Evolutionary conservation across 1,140 invertebrate species (phyloP).

Genomic region (Cotesia chilonis): DNA sequence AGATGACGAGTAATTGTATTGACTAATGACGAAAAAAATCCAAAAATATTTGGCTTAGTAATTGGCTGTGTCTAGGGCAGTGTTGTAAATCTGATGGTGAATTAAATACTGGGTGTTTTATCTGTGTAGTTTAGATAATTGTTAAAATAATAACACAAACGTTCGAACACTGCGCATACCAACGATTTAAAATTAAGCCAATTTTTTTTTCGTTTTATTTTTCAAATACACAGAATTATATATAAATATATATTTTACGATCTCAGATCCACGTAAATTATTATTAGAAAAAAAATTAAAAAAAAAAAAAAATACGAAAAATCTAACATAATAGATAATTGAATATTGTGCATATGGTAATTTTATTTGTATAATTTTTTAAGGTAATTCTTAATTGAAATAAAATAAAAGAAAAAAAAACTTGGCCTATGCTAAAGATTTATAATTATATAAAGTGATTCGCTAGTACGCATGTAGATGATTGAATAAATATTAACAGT

Average conservation of each 20-base stretch:
- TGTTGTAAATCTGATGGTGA: slow-evolving; percentile 56
- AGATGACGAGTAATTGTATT: slow-evolving; percentile 43
- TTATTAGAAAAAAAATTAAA: slow-evolving; percentile 5
- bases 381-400: not conserved
- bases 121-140: slow-evolving; percentile 44
- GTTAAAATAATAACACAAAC: slow-evolving; percentile 37
- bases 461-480: slow-evolving; percentile 5
- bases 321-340: not conserved
- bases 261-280: not conserved
- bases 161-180: slow-evolving; percentile 47
- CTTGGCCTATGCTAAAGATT: slow-evolving; percentile 28
- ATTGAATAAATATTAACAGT: not conserved
- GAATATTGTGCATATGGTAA: slow-evolving; percentile 3
- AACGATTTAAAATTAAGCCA: slow-evolving; percentile 20
- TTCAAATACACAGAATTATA: not conserved
- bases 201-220: not conserved
- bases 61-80: slow-evolving; percentile 62
- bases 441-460: not conserved
- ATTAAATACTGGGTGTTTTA: slow-evolving; percentile 38
- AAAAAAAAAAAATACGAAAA: slow-evolving; percentile 11
- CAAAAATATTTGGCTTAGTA: slow-evolving; percentile 65
- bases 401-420: slow-evolving; percentile 6
- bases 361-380: slow-evolving; percentile 11
- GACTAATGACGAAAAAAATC: slow-evolving; percentile 51
- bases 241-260: no score